These are phyloP conservation scores for Glaucopsyche alexis DNA, from an alignment of 2,888 invertebrate genomes.

Conservation along the genomic window DNA sequence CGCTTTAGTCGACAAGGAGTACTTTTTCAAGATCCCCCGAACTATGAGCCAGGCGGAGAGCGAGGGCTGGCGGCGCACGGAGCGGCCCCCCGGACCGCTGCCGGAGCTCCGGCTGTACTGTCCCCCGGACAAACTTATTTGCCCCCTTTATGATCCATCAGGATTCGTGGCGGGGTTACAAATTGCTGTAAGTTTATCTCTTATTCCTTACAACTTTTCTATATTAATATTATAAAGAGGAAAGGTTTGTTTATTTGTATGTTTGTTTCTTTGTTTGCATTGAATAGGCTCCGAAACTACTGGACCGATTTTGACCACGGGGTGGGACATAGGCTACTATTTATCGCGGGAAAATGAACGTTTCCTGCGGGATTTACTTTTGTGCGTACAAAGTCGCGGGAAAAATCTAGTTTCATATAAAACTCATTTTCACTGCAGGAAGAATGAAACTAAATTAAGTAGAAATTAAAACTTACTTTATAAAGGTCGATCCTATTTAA, in stretches of 20 bases:
- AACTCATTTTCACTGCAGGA: not conserved
- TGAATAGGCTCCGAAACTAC: no score
- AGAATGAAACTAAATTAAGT: not conserved
- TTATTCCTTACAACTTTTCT: not conserved
- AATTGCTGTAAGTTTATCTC: conserved; percentile 59
- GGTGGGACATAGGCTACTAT: no score
- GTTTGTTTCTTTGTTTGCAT: no score
- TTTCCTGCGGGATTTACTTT: no score
- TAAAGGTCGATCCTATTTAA: not conserved
- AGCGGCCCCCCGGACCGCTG: conserved; percentile 57
- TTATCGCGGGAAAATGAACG: no score
- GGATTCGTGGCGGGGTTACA: conserved; percentile 71
- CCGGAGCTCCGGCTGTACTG: conserved; percentile 70
- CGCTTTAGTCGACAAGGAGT: conserved; percentile 63
- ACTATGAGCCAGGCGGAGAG: conserved; percentile 61
- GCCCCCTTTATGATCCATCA: conserved; percentile 64
- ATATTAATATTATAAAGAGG: no score
- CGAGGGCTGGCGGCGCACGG: conserved; percentile 61
- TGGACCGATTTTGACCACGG: no score
- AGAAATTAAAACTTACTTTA: not conserved
- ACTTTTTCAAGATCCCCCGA: conserved; percentile 71
- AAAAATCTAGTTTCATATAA: not conserved
- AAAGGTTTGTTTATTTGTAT: no score
- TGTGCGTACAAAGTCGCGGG: no score
- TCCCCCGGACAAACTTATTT: conserved; percentile 57